Evolutionary conservation across 2,113 vertebrate genomes (phyloP), one percentile per base, ranked within the genome.

Genomic region (Salminus brasiliensis): DNA sequence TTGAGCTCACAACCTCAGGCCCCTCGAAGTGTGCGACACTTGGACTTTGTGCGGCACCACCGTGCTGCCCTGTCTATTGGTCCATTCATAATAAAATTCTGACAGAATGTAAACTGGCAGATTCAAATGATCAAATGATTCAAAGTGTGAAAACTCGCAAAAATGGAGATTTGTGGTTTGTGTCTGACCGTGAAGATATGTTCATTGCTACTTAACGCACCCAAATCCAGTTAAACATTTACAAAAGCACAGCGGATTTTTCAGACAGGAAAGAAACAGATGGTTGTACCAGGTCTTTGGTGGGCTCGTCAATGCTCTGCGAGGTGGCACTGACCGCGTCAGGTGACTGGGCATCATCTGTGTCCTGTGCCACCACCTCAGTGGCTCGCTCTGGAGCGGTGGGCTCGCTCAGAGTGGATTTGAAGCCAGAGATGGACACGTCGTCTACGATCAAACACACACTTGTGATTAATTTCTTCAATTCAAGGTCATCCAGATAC

Each of bases 261-360:
- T 13, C 18, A 6, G 1, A 15, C 21, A n/a, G 8, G 10, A 39
- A 25, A 10, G 32, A 13, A 21, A 21, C 15, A 59, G 7, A 16
- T 32, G n/a, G 10, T 23, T 87, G 94, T 93, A 98, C 98, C 89
- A 93, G 87, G 82, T 98, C 98, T 90, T 95, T 94, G 71, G 84
- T 92, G 77, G 90, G 90, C 27, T 98, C 96, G 2, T 94, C 96
- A 32, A 91, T 93, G 88, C 94, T 95, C 88, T 98, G 97, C 69
- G 97, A 98, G 72, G 95, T 90, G 18, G 95, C 95, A n/a, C 98
- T 99, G 85, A 95, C 87, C 0, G 93, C 95, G 84, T 99, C 98
- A 21, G 97, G 96, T 79, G 98, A 99, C 39, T 90, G 92, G 39
- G 91, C 94, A 13, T 92, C 95, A 72, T 93, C 94, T 77, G 91